Evolutionary conservation across 2,888 invertebrate genomes (phyloP), one percentile per base, ranked within the genome.

Genomic region (Abrostola tripartita): DNA sequence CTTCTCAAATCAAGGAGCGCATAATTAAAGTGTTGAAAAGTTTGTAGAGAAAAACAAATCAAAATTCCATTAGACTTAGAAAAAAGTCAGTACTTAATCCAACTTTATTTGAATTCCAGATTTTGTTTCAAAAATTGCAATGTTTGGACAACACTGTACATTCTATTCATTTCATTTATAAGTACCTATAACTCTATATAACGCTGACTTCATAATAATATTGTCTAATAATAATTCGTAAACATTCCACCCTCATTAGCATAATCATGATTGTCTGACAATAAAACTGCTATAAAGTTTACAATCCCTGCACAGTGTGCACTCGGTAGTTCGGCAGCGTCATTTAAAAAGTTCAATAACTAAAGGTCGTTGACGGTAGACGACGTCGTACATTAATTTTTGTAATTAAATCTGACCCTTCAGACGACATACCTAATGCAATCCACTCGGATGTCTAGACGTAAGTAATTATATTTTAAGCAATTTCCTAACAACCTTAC

Each of bases 351-450:
- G 66, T 79, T 77, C 71, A 74, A 69, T 71, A 65, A n/a, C 55
- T 66, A 52, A 62, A 62, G 67, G 71, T 68, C 68, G 56, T 66
- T 70, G 69, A 69, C 71, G 49, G 64, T 51, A 65, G 62, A 52
- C 65, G 52, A 51, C 70, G 55, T 64, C 61, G 51, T 69, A 77
- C 77, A 83, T 83, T 73, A 76, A 84, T 81, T 81, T 80, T 77
- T 68, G 63, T 74, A 80, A 82, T 84, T 78, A 78, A 83, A 79
- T 82, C 76, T 78, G 68, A 81, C 76, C 73, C 76, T 78, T 76
- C 72, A 67, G 66, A 71, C 74, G 53, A 24, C 24, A 24, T 24
- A 24, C 24, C 1, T 24, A 24, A 44, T 54, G 52, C 61, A 66
- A 58, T 62, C 58, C 58, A 65, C 59, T 76, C 67, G 61, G 14